These are phyloP conservation scores for Pseudopleuronectes americanus DNA, from an alignment of 2,797 vertebrate species.

Conservation along the genomic window DNA sequence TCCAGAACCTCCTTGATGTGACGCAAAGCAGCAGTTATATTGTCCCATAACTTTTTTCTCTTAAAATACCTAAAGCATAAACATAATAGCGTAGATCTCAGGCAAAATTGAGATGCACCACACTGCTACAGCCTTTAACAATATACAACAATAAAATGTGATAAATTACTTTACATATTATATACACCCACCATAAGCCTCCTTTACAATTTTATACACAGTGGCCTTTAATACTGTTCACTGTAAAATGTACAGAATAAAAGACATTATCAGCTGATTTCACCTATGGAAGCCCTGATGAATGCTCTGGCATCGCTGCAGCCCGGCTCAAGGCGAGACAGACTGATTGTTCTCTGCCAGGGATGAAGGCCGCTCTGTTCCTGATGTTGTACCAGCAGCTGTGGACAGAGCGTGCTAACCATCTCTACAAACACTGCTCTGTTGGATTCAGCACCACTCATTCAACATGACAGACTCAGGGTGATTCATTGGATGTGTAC, in stretches of 20 bases:
- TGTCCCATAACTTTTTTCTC: no score
- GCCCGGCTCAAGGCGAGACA: slow-evolving; percentile 20
- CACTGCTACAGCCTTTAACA: no score
- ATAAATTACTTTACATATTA: no score
- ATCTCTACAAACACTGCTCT: slow-evolving; percentile 46
- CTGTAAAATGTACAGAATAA: background rate
- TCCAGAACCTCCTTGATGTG: no score
- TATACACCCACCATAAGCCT: no score
- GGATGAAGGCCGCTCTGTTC: slow-evolving; percentile 47
- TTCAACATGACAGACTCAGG: slow-evolving; percentile 39
- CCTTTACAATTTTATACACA: no score
- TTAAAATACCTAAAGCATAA: background rate
- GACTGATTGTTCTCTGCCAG: slow-evolving; percentile 20
- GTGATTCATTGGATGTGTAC: slow-evolving; percentile 42
- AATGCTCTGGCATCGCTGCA: background rate
- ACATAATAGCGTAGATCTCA: no score
- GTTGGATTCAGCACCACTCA: slow-evolving; percentile 31
- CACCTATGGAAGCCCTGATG: background rate
- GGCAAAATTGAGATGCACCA: no score
- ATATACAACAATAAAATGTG: no score
- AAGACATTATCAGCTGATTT: background rate
- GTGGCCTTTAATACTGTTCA: no score
- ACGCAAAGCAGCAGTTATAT: no score
- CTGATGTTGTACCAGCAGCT: slow-evolving; percentile 49
- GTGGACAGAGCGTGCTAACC: slow-evolving; percentile 38